Percentiles rank a stretch among this genome's conserved stretches.
Conservation (phyloP, 2,888 invertebrate genomes). For the Drosophila affinis region DNA sequence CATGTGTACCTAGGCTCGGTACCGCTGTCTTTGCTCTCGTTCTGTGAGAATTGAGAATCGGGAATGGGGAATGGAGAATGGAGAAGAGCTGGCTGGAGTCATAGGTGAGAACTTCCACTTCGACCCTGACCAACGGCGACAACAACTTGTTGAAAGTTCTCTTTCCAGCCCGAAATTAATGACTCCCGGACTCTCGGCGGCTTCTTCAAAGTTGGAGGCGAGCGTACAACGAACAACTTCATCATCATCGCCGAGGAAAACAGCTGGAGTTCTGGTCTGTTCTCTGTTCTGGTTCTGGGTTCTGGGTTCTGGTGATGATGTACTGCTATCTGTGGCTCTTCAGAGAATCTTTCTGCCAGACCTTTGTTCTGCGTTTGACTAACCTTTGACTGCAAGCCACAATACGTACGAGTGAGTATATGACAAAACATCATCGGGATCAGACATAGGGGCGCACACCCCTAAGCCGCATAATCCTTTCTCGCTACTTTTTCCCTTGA, state of each 20-base stretch:
- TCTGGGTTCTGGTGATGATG: constrained; percentile 21
- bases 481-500: constrained; percentile 24
- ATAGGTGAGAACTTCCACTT: constrained; percentile 16
- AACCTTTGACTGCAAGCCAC: constrained; percentile 42
- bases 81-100: neutral
- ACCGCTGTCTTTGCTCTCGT: constrained; percentile 2
- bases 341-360: constrained; percentile 12
- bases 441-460: constrained; percentile 30
- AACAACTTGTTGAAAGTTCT: constrained; percentile 62
- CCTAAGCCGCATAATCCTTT: constrained; percentile 42
- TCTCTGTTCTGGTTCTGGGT: constrained; percentile 15
- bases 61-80: constrained; percentile 20
- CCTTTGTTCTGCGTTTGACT: constrained; percentile 31
- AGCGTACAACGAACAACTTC: constrained; percentile 51
- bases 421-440: constrained; percentile 39
- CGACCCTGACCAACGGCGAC: constrained; percentile 38
- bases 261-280: constrained; percentile 53
- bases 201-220: constrained; percentile 58
- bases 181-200: constrained; percentile 50
- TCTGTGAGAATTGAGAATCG: constrained; percentile 53
- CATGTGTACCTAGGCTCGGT: constrained; percentile 34
- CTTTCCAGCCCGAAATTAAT: constrained; percentile 57
- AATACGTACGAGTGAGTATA: constrained; percentile 9
- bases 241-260: constrained; percentile 44
- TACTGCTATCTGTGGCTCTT: constrained; percentile 39